These are phyloP conservation scores for Sipha maydis DNA, from an alignment of 2,888 invertebrate genomes.

Conservation along the genomic window DNA sequence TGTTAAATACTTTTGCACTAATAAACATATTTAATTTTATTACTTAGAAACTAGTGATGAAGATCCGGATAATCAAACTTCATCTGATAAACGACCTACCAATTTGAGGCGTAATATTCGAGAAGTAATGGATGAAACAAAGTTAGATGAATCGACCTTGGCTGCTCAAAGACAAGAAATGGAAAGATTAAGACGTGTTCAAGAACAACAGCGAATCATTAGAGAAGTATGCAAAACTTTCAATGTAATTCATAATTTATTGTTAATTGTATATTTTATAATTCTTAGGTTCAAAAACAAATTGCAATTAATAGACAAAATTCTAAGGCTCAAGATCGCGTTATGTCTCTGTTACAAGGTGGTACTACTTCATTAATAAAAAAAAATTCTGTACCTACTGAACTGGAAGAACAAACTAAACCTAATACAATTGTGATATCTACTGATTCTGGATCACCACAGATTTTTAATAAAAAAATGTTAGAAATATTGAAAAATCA, in stretches of 20 bases:
- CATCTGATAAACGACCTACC: slow-evolving; percentile 69
- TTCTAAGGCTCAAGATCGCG: slow-evolving; percentile 73
- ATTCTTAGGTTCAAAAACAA: slow-evolving; percentile 75
- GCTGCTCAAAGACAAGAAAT: slow-evolving; percentile 93
- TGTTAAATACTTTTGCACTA: neutral
- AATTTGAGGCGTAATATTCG: slow-evolving; percentile 87
- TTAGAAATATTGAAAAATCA: slow-evolving; percentile 66
- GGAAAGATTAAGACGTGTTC: slow-evolving; percentile 84
- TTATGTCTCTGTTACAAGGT: slow-evolving; percentile 79
- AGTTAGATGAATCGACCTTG: slow-evolving; percentile 90
- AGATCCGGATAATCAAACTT: slow-evolving; percentile 67
- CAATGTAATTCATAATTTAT: neutral
- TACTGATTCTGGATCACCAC: slow-evolving; percentile 65
- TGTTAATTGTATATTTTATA: neutral
- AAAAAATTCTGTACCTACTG: slow-evolving; percentile 61
- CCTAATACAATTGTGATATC: slow-evolving; percentile 66
- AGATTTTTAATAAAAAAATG: slow-evolving; percentile 65
- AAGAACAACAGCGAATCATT: slow-evolving; percentile 85
- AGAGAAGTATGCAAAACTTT: slow-evolving; percentile 71
- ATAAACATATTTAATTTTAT: neutral
- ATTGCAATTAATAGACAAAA: slow-evolving; percentile 78
- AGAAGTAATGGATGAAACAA: slow-evolving; percentile 93
- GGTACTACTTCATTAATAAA: slow-evolving; percentile 65
- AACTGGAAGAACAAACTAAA: slow-evolving; percentile 63
- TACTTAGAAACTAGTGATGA: slow-evolving; percentile 67